Percentiles rank a stretch among this genome's conserved stretches.
phyloP scores from a whole-genome alignment of 2,888 invertebrate species.

The Agrotis exclamationis region DNA sequence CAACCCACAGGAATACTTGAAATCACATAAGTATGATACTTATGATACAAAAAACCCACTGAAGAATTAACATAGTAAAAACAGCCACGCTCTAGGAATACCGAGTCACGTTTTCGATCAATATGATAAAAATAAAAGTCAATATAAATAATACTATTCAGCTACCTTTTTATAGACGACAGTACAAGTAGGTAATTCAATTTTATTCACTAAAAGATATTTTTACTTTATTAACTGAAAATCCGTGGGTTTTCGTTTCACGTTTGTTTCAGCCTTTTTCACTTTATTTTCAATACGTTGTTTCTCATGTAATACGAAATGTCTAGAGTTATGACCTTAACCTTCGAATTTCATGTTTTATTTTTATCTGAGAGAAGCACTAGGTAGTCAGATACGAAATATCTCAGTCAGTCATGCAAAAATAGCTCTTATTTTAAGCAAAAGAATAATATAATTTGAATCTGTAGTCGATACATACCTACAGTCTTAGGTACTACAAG shows the following conservation, averaged over 20 bases:
- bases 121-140: conserved; percentile 8
- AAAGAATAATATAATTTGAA: not conserved
- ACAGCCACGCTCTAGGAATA: not conserved
- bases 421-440: not conserved
- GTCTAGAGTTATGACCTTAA: conserved; percentile 7
- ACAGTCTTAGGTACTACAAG: no score
- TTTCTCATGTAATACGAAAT: not conserved
- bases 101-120: conserved; percentile 48
- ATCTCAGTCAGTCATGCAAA: not conserved
- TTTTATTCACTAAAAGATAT: not conserved
- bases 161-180: not conserved
- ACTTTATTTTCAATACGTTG: not conserved
- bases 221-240: not conserved
- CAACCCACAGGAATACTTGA: no score
- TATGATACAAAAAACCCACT: not conserved
- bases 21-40: no score
- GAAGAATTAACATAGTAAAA: not conserved
- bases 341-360: not conserved
- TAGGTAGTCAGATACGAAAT: not conserved
- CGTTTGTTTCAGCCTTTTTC: conserved; percentile 6
- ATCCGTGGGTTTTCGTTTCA: not conserved
- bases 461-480: no score
- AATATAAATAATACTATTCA: conserved; percentile 15
- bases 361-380: not conserved
- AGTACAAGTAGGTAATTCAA: not conserved